Conservation (phyloP, 2,888 invertebrate species). For the Syritta pipiens region DNA sequence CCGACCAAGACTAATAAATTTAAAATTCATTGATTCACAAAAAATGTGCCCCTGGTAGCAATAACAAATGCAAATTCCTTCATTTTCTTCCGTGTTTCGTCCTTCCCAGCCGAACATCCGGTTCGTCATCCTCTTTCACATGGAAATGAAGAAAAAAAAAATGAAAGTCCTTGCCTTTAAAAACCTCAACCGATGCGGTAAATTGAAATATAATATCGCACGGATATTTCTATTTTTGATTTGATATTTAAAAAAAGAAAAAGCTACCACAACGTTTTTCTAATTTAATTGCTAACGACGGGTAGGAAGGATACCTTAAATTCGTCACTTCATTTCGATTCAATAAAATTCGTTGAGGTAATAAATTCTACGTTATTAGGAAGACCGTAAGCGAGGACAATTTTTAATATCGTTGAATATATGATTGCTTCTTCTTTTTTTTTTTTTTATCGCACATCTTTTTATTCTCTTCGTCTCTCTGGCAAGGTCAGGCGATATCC, state of each 20-base stretch:
- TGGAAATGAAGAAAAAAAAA: background rate
- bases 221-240: background rate
- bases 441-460: no score
- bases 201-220: constrained; percentile 18
- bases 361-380: no score
- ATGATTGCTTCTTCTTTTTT: no score
- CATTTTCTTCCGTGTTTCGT: background rate
- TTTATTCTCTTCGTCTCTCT: no score
- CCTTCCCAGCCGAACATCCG: background rate
- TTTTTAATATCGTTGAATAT: no score
- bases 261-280: no score
- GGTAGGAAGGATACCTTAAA: background rate
- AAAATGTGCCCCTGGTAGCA: background rate
- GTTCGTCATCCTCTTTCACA: background rate
- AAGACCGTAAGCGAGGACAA: no score
- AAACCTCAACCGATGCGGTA: background rate
- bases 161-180: background rate
- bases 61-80: constrained; percentile 11
- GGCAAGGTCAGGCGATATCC: no score
- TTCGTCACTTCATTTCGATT: background rate
- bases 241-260: background rate
- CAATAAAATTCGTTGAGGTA: no score
- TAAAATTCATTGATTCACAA: constrained; percentile 5
- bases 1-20: background rate
- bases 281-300: background rate